Base-by-base conservation (phyloP, 2,113 vertebrate genomes). In the Vanacampus margaritifer region DNA sequence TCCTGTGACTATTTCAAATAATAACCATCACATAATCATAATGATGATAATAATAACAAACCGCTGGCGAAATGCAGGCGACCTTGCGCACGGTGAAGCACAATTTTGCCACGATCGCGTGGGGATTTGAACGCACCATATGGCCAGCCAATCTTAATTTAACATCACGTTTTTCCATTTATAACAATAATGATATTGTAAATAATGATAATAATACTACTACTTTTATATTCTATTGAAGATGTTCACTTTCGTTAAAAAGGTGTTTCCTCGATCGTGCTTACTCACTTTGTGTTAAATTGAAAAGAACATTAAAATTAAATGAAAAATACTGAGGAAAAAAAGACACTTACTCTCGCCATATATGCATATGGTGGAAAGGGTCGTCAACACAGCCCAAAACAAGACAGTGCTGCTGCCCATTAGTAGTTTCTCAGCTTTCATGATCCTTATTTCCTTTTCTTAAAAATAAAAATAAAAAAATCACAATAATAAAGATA, bases 261-360 rank as follows among this genome's bases (percentile, higher is more conserved):
- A 19, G 3, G 17, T 32, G 14, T 58, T 58, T 58, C 36, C 32
- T n/a, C 6, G 16, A 24, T 62, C 8, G 21, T 41, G 14, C 43
- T 62, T 43, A 62, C 60, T 24, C 23, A 62, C 21, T 37, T n/a
- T 21, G 2, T 26, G 51, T 54, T 17, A 46, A 46, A 46, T 46
- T 19, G 6, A 16, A 46, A 46, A 46, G 43, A 57, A 32, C 28
- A 32, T 7, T 26, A 17, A 23, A 3, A 53, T 1, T 12, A 28
- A 56, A 13, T 13, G 24, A 5, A 62, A 43, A 43, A 24, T 8
- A 16, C 6, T 17, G 6, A 26, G 5, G 5, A 43, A 62, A 41
- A 6, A 21, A 16, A 16, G 24, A 58, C 57, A 95, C 94, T 98
- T 91, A 97, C 95, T 93, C 92, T 95, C 94, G 87, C 93, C 95